A percentile compares a stretch with the other conserved stretches of the same genome.
phyloP scores from a whole-genome alignment of 2,888 invertebrate genomes.

The Papilio demoleus region DNA sequence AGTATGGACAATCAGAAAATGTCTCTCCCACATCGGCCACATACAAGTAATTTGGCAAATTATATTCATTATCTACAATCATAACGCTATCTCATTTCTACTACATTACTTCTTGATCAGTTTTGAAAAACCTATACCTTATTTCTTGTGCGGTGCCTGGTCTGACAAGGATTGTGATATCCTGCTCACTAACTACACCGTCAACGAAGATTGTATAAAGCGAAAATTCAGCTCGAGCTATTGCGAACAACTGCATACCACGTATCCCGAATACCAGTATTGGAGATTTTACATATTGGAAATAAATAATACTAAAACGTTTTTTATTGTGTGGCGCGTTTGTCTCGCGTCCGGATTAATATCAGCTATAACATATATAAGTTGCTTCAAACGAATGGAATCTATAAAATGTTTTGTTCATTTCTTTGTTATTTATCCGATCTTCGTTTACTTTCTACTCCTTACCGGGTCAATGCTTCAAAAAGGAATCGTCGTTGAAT shows the following conservation, averaged over 20 bases:
- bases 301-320: conserved; percentile 31
- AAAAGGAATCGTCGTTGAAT: conserved; percentile 65
- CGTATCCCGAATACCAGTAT: conserved; percentile 72
- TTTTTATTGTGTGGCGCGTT: conserved; percentile 65
- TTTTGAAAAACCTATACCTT: conserved; percentile 70
- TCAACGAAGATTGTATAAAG: conserved; percentile 66
- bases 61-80: conserved; percentile 56
- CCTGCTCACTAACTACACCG: conserved; percentile 59
- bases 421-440: conserved; percentile 55
- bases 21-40: conserved; percentile 68
- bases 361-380: conserved; percentile 54
- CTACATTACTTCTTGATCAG: conserved; percentile 72
- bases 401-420: conserved; percentile 57
- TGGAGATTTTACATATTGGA: conserved; percentile 58
- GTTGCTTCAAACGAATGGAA: conserved; percentile 58
- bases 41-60: conserved; percentile 63
- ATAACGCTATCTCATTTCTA: conserved; percentile 57
- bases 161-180: conserved; percentile 58
- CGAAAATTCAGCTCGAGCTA: conserved; percentile 47
- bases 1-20: conserved; percentile 66
- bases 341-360: conserved; percentile 63
- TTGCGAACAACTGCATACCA: conserved; percentile 56
- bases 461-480: conserved; percentile 70
- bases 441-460: conserved; percentile 54
- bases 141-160: conserved; percentile 65